These are phyloP conservation scores for Brenthis hecate DNA, from an alignment of 2,888 invertebrate species.

Conservation along the genomic window DNA sequence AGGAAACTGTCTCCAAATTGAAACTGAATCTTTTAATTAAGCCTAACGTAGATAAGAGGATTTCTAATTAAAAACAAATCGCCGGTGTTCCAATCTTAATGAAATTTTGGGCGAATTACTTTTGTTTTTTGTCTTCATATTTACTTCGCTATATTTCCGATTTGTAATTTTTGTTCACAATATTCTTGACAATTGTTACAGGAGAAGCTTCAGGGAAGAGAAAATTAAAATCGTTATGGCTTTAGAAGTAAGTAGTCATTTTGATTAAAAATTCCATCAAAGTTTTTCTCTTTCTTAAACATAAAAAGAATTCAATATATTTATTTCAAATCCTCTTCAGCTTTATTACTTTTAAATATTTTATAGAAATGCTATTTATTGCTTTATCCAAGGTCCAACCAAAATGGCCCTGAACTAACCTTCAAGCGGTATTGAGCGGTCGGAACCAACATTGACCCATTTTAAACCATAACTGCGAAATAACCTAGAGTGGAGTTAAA, in stretches of 20 bases:
- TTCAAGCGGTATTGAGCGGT: constrained; percentile 32
- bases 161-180: neutral
- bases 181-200: too few species aligned
- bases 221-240: too few species aligned
- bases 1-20: constrained; percentile 26
- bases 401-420: constrained; percentile 20
- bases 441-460: constrained; percentile 35
- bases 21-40: constrained; percentile 30
- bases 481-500: constrained; percentile 5
- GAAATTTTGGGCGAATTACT: constrained; percentile 9
- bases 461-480: constrained; percentile 20
- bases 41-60: constrained; percentile 14
- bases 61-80: constrained; percentile 25
- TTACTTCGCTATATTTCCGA: neutral
- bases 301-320: too few species aligned
- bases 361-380: neutral
- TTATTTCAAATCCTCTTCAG: neutral
- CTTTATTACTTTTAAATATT: neutral
- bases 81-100: constrained; percentile 21
- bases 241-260: too few species aligned
- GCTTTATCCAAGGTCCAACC: constrained; percentile 1
- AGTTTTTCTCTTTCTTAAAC: too few species aligned
- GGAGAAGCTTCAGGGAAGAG: too few species aligned
- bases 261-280: too few species aligned
- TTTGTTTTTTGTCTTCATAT: neutral